Conservation (phyloP, 2,113 vertebrate genomes). For the Rana temporaria region DNA sequence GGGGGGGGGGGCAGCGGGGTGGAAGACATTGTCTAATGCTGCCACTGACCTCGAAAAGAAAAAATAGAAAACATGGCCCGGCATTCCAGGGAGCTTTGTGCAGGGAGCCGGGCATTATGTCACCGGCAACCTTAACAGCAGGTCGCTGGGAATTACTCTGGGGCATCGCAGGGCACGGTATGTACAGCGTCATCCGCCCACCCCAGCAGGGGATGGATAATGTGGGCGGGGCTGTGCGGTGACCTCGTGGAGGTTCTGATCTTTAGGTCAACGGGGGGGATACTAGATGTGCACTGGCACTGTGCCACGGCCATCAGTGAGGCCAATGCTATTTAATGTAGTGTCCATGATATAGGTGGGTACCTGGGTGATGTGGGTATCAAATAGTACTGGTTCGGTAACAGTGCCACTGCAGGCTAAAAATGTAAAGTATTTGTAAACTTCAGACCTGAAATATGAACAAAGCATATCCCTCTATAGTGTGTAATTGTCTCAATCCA, state of each 20-base stretch:
- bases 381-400: too few species aligned
- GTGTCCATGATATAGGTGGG: too few species aligned
- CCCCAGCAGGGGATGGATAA: not conserved
- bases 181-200: not conserved
- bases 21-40: slow-evolving; percentile 41
- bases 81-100: slow-evolving; percentile 38
- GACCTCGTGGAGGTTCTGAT: not conserved
- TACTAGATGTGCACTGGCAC: too few species aligned
- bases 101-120: slow-evolving; percentile 19
- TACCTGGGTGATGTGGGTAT: too few species aligned
- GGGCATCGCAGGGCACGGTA: not conserved
- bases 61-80: slow-evolving; percentile 28
- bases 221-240: not conserved
- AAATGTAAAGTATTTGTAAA: too few species aligned
- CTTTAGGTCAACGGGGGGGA: not conserved
- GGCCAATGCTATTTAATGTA: too few species aligned
- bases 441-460: too few species aligned
- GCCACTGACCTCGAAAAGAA: slow-evolving; percentile 40
- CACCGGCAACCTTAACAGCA: slow-evolving; percentile 5
- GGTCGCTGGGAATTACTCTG: slow-evolving; percentile 30
- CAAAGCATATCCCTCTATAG: too few species aligned
- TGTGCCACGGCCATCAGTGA: too few species aligned
- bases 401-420: too few species aligned
- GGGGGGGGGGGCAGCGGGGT: slow-evolving; percentile 8
- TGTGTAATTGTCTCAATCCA: too few species aligned